These are phyloP conservation scores for Osedax frankpressi DNA, from an alignment of 2,888 invertebrate genomes.

Conservation along the genomic window DNA sequence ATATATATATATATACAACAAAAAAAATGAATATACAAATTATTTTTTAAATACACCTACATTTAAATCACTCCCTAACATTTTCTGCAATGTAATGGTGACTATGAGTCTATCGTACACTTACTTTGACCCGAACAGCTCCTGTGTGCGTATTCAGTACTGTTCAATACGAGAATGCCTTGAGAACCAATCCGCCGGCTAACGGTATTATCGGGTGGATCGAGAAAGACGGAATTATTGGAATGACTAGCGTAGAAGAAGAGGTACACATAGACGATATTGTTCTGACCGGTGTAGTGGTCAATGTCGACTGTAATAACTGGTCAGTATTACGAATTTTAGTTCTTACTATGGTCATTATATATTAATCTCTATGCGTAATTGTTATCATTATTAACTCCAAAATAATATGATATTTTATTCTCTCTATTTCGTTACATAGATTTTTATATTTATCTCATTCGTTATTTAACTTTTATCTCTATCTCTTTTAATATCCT, in stretches of 20 bases:
- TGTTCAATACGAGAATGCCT: not conserved
- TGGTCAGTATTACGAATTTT: not conserved
- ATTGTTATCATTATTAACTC: no score
- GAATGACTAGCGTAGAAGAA: not conserved
- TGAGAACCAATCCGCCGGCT: not conserved
- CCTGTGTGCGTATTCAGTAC: not conserved
- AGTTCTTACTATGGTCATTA: not conserved
- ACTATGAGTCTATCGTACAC: no score
- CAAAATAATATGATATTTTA: not conserved
- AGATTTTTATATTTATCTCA: not conserved
- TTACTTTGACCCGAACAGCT: no score
- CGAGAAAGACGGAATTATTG: slow-evolving; percentile 3
- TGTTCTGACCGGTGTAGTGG: not conserved
- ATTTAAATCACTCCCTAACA: no score
- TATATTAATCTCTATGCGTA: no score
- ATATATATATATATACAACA: no score
- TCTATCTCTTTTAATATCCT: not conserved
- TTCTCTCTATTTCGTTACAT: not conserved
- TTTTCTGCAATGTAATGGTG: no score
- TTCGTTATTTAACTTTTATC: not conserved
- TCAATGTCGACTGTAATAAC: slow-evolving; percentile 7
- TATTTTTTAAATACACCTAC: no score
- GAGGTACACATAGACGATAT: slow-evolving; percentile 3
- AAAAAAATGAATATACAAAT: no score
- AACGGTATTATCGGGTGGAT: not conserved